These are phyloP conservation scores for Amphiprion ocellaris DNA, from an alignment of 2,113 vertebrate genomes.

Conservation along the genomic window DNA sequence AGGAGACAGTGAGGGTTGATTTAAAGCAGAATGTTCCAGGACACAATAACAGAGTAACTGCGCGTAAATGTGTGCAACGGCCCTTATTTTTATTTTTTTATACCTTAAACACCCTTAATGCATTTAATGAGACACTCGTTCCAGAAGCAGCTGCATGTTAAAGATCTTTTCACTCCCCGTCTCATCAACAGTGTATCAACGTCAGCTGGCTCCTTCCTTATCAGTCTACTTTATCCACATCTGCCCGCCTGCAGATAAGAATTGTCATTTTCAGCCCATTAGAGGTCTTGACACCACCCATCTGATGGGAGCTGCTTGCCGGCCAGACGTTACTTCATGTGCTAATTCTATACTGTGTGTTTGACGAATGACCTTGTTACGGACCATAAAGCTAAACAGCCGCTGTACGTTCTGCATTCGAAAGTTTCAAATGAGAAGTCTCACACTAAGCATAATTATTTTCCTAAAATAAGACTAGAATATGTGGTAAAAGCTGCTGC, in stretches of 20 bases:
- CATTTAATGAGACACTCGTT: constrained; percentile 36
- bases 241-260: constrained; percentile 64
- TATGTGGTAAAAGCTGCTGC: background rate
- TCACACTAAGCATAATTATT: background rate
- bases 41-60: background rate
- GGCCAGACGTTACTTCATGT: constrained; percentile 43
- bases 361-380: constrained; percentile 42
- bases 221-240: constrained; percentile 58
- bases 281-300: constrained; percentile 44
- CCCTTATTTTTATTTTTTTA: constrained; percentile 3
- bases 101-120: background rate
- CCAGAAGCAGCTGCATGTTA: constrained; percentile 12
- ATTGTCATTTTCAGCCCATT: constrained; percentile 59
- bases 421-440: background rate
- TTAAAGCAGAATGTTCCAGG: background rate
- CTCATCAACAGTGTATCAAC: constrained; percentile 37
- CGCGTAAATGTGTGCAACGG: background rate
- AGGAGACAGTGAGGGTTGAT: background rate
- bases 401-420: background rate
- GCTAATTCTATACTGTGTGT: constrained; percentile 18
- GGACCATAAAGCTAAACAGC: constrained; percentile 6
- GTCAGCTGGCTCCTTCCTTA: constrained; percentile 36
- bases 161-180: constrained; percentile 33
- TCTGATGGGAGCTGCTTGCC: constrained; percentile 35
- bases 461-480: background rate